phyloP scores from a whole-genome alignment of 1,140 invertebrate genomes.

The Aphis gossypii region DNA sequence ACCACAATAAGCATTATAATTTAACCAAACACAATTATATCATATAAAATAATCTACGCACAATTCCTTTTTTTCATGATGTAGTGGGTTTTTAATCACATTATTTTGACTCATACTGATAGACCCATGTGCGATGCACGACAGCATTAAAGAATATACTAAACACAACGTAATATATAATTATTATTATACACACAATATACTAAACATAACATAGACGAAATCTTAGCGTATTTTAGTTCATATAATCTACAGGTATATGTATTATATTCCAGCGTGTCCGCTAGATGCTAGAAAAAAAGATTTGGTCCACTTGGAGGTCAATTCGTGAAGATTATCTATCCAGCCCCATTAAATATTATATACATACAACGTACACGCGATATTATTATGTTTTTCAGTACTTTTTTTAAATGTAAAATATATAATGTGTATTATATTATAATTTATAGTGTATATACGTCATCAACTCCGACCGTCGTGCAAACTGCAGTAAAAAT shows the following conservation, averaged over 20 bases:
- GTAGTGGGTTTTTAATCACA: neutral
- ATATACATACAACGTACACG: neutral
- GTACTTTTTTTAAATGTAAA: neutral
- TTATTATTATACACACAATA: neutral
- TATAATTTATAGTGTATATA: neutral
- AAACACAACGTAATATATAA: neutral
- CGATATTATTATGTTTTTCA: neutral
- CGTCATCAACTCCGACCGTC: neutral
- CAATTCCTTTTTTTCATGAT: neutral
- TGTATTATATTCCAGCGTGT: neutral
- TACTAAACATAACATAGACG: neutral
- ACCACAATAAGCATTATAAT: neutral
- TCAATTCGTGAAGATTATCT: neutral
- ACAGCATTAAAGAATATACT: neutral
- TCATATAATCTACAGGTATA: neutral
- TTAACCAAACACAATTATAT: neutral
- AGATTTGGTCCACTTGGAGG: neutral
- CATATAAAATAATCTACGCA: neutral
- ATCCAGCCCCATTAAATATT: neutral
- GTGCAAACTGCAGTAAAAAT: neutral
- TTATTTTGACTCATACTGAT: neutral
- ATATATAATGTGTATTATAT: neutral
- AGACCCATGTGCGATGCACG: neutral
- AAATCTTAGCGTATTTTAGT: neutral
- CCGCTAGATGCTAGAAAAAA: neutral